Percentiles rank a stretch among this genome's conserved stretches.
Conservation (phyloP, 2,113 vertebrate genomes). For the Lynx canadensis region DNA sequence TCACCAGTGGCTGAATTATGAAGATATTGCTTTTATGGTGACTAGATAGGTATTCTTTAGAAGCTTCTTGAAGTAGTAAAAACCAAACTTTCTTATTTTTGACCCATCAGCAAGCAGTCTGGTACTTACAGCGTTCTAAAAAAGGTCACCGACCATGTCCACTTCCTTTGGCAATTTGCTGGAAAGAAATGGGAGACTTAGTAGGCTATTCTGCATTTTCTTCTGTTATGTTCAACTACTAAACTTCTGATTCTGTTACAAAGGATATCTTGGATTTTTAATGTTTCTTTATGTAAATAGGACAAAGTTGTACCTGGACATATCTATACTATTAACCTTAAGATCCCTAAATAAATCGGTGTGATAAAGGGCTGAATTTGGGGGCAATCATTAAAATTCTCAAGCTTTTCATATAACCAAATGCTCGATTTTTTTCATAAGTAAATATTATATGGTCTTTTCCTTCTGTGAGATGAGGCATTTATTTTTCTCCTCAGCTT, state of each 20-base stretch:
- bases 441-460: not conserved
- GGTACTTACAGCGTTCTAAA: not conserved
- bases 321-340: constrained; percentile 54
- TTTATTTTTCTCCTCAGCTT: not conserved
- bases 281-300: constrained; percentile 34
- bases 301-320: not conserved
- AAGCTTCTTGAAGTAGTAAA: constrained; percentile 15
- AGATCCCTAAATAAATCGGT: constrained; percentile 29
- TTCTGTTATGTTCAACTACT: constrained; percentile 40
- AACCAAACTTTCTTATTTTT: not conserved
- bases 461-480: constrained; percentile 21
- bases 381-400: constrained; percentile 22
- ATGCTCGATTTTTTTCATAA: constrained; percentile 2
- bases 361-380: constrained; percentile 30
- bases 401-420: not conserved
- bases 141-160: not conserved
- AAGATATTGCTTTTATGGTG: not conserved
- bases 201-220: constrained; percentile 1
- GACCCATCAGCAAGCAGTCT: not conserved
- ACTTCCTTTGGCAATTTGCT: not conserved
- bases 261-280: constrained; percentile 53
- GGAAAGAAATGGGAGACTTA: not conserved
- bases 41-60: not conserved
- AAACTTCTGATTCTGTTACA: constrained; percentile 38
- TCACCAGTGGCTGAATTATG: not conserved